These are phyloP conservation scores for Gambusia affinis DNA, from an alignment of 2,113 vertebrate species.

Conservation along the genomic window DNA sequence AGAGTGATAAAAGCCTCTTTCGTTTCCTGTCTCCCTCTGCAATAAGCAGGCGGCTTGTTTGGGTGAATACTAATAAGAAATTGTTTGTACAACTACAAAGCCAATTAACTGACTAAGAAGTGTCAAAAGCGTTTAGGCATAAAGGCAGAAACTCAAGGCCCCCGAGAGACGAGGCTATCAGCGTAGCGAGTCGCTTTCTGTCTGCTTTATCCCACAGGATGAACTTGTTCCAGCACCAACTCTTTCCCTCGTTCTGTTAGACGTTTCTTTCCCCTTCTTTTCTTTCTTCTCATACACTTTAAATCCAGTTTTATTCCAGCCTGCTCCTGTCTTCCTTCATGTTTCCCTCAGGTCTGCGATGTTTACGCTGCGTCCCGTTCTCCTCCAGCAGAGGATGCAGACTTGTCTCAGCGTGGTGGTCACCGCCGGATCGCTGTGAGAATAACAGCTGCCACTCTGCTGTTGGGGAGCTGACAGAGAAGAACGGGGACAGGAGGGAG, in stretches of 20 bases:
- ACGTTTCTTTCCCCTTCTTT: conserved; percentile 1
- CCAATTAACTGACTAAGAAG: conserved; percentile 55
- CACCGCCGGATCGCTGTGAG: conserved; percentile 41
- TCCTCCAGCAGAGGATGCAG: conserved; percentile 64
- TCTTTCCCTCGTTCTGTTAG: conserved; percentile 15
- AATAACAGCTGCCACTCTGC: conserved; percentile 65
- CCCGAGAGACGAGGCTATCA: conserved; percentile 26
- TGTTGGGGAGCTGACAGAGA: conserved; percentile 46
- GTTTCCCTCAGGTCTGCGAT: conserved; percentile 38
- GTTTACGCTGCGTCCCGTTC: conserved; percentile 67
- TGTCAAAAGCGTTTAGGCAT: conserved; percentile 34
- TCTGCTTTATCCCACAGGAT: conserved; percentile 51
- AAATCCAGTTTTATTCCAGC: background rate
- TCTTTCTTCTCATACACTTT: background rate
- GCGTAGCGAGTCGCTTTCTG: conserved; percentile 47
- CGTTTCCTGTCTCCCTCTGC: background rate
- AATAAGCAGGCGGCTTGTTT: conserved; percentile 8
- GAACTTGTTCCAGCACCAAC: conserved; percentile 1
- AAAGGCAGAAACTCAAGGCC: conserved; percentile 34
- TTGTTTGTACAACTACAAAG: conserved; percentile 25
- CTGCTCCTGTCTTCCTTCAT: conserved; percentile 2
- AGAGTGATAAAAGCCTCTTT: background rate
- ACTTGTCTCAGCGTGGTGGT: conserved; percentile 54
- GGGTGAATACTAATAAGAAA: conserved; percentile 18
- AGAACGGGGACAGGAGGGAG: conserved; percentile 23